phyloP scores from a whole-genome alignment of 1,140 invertebrate genomes.

The Lutraria rhynchaena region DNA sequence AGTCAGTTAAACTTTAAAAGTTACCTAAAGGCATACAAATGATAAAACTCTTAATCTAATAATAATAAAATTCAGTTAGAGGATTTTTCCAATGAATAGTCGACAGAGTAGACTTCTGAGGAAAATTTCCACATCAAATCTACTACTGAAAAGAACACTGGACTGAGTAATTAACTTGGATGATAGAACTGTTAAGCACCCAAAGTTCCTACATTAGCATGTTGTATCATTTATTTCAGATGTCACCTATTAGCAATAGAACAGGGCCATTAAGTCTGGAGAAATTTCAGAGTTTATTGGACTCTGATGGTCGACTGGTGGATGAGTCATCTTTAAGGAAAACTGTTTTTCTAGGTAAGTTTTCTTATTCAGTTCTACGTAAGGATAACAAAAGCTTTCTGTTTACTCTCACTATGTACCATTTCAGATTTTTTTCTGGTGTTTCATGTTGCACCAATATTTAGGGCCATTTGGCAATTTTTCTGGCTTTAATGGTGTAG shows the following conservation, averaged over 20 bases:
- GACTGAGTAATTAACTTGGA: neutral
- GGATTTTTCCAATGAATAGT: too few species aligned
- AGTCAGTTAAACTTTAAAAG: too few species aligned
- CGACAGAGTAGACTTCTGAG: neutral
- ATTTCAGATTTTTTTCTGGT: too few species aligned
- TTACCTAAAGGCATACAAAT: too few species aligned
- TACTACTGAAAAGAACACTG: neutral
- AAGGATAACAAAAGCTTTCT: too few species aligned
- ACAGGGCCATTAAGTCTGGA: constrained; percentile 67
- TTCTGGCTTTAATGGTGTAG: too few species aligned
- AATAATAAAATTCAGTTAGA: too few species aligned
- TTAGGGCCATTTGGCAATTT: too few species aligned
- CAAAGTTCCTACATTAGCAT: neutral
- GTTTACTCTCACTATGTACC: too few species aligned
- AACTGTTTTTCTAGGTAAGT: constrained; percentile 77
- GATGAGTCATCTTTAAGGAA: constrained; percentile 77
- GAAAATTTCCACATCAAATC: neutral
- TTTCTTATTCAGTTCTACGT: too few species aligned
- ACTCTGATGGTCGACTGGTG: constrained; percentile 78
- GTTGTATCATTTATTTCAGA: neutral
- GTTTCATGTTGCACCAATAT: too few species aligned
- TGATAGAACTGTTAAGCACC: neutral
- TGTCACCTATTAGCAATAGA: constrained; percentile 62
- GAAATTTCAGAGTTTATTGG: constrained; percentile 71
- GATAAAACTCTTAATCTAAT: too few species aligned